Evolutionary conservation across 1,140 invertebrate genomes (phyloP).

Genomic region (Bilobella aurantiaca): DNA sequence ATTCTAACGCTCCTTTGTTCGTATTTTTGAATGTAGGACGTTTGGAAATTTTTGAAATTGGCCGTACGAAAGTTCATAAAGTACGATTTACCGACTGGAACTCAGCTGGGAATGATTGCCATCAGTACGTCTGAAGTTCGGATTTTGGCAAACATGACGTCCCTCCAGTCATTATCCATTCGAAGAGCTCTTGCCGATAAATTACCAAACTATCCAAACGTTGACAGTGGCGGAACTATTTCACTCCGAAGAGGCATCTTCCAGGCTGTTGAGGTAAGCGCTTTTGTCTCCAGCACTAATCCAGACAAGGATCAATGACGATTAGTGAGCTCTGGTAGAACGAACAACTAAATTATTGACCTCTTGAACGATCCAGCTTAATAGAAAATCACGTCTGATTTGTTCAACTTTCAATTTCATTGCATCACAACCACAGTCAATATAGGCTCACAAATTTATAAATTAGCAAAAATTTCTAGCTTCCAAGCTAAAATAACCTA

Average conservation of each 20-base stretch:
- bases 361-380: too few relatives aligned
- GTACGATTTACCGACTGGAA: slow-evolving; percentile 33
- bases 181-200: slow-evolving; percentile 35
- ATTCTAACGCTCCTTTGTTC: not conserved
- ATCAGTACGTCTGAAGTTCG: slow-evolving; percentile 39
- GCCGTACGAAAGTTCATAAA: slow-evolving; percentile 49
- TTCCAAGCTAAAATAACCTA: too few relatives aligned
- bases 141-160: slow-evolving; percentile 40
- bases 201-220: slow-evolving; percentile 34
- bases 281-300: not conserved
- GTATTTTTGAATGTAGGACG: slow-evolving; percentile 40
- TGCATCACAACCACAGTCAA: too few relatives aligned
- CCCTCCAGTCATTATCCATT: slow-evolving; percentile 36
- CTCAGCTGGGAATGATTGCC: slow-evolving; percentile 35
- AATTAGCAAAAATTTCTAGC: too few relatives aligned
- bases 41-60: slow-evolving; percentile 49
- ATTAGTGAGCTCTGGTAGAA: not conserved
- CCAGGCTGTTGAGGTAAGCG: slow-evolving; percentile 42
- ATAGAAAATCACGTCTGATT: too few relatives aligned
- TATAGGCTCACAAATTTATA: too few relatives aligned
- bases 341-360: too few relatives aligned
- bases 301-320: not conserved
- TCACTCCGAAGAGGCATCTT: slow-evolving; percentile 44
- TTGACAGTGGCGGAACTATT: slow-evolving; percentile 33
- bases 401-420: too few relatives aligned